These are phyloP conservation scores for Bhutanitis thaidina DNA, from an alignment of 2,888 invertebrate species.

Conservation along the genomic window DNA sequence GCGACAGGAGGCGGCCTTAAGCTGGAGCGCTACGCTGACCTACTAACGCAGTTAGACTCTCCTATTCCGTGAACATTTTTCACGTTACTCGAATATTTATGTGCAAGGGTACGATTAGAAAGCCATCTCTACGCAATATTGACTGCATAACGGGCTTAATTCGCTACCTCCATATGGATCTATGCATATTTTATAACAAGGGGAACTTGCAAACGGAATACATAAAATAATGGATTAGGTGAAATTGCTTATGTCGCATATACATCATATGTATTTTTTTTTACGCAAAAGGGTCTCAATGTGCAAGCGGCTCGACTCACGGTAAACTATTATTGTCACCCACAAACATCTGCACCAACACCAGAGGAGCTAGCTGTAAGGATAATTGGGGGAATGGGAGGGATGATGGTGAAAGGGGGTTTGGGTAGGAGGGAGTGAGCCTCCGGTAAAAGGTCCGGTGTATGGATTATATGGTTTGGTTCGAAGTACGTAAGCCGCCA, in stretches of 20 bases:
- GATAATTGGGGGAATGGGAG: too few species aligned
- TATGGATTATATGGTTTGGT: too few species aligned
- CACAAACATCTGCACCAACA: too few species aligned
- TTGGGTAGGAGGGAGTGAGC: too few species aligned
- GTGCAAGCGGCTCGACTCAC: too few species aligned
- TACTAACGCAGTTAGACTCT: conserved; percentile 47
- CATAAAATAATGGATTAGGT: conserved; percentile 35
- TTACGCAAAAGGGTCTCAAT: too few species aligned
- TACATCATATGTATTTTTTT: neutral
- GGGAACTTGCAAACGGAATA: conserved; percentile 42
- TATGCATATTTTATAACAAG: conserved; percentile 59
- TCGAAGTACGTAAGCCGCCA: neutral
- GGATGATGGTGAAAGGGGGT: too few species aligned
- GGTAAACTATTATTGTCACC: too few species aligned
- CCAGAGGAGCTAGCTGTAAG: too few species aligned
- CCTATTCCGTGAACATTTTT: conserved; percentile 52
- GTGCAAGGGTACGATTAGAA: conserved; percentile 63
- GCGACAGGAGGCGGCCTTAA: conserved; percentile 52
- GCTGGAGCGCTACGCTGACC: conserved; percentile 57
- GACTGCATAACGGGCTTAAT: conserved; percentile 52
- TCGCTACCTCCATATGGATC: conserved; percentile 49
- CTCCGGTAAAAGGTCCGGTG: too few species aligned
- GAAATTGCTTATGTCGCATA: conserved; percentile 18
- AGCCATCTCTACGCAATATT: conserved; percentile 62
- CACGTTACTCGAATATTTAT: conserved; percentile 66